A percentile compares a stretch with the other conserved stretches of the same genome.
phyloP scores from a whole-genome alignment of 23 tunicate species.

The Trididemnum nubilum region DNA sequence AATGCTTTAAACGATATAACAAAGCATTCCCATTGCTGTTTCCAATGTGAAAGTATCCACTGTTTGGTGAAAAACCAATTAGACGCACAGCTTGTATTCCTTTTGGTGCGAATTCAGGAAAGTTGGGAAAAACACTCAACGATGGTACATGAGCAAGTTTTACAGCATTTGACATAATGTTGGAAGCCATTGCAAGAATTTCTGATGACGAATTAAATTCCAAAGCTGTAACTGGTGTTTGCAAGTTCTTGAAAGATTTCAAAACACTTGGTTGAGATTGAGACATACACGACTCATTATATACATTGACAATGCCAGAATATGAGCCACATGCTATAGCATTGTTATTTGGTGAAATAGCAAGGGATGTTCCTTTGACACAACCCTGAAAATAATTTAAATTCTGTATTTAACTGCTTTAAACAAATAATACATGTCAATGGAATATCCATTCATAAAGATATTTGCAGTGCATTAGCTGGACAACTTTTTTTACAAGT shows the following conservation, averaged over 20 bases:
- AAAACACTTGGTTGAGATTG: conserved; percentile 34
- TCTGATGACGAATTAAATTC: conserved; percentile 77
- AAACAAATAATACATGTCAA: too few species aligned
- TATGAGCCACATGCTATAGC: conserved; percentile 81
- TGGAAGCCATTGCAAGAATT: conserved; percentile 82
- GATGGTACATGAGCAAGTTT: conserved; percentile 67
- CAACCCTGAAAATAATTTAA: conserved; percentile 69
- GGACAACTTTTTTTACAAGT: too few species aligned
- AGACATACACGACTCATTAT: conserved; percentile 37
- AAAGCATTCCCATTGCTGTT: conserved; percentile 66
- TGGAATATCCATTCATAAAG: too few species aligned
- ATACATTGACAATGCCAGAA: conserved; percentile 84
- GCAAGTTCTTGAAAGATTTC: conserved; percentile 70
- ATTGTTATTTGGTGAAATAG: conserved; percentile 45
- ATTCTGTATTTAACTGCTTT: too few species aligned
- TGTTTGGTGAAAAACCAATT: conserved; percentile 81
- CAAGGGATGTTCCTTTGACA: conserved; percentile 70
- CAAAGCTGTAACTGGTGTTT: conserved; percentile 50
- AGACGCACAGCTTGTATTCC: conserved; percentile 8
- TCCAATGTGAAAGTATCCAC: conserved; percentile 75
- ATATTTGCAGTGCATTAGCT: too few species aligned
- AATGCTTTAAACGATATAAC: conserved; percentile 75
- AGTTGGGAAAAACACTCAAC: conserved; percentile 61
- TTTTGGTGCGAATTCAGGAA: conserved; percentile 48
- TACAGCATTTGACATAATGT: conserved; percentile 37